phyloP scores from a whole-genome alignment of 2,888 invertebrate genomes.

The Bhutanitis thaidina region DNA sequence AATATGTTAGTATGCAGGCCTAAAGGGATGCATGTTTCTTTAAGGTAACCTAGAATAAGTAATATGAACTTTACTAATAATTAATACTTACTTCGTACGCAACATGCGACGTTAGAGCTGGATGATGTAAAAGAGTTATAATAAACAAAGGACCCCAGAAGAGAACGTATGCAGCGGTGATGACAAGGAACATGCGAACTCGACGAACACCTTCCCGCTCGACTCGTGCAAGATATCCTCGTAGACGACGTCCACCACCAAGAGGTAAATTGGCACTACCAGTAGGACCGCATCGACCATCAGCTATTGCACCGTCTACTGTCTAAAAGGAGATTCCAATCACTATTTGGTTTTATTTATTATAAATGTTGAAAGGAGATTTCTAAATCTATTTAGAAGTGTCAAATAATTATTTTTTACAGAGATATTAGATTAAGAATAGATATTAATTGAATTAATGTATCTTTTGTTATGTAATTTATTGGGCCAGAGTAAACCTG shows the following conservation, averaged over 20 bases:
- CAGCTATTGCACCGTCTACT: conserved; percentile 62
- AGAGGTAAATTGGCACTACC: conserved; percentile 64
- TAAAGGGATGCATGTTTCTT: too few species aligned
- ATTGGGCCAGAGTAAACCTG: too few species aligned
- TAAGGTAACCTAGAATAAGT: too few species aligned
- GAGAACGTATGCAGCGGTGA: conserved; percentile 90
- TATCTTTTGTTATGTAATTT: too few species aligned
- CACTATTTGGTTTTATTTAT: neutral
- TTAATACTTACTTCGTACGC: conserved; percentile 83
- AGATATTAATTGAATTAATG: too few species aligned
- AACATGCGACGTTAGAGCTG: conserved; percentile 84
- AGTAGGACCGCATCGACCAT: conserved; percentile 51
- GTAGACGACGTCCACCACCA: conserved; percentile 86
- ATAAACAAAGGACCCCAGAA: conserved; percentile 96
- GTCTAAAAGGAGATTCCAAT: conserved; percentile 43
- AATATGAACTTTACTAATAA: neutral
- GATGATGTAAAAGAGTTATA: conserved; percentile 89
- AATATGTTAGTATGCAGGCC: too few species aligned
- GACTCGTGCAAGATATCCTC: conserved; percentile 87
- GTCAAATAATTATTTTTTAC: too few species aligned
- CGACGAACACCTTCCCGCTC: conserved; percentile 89
- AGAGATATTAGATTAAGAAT: too few species aligned
- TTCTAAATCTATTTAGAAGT: neutral
- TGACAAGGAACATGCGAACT: conserved; percentile 92
- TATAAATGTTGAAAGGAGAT: neutral